Evolutionary conservation across 2,888 invertebrate species (phyloP), one percentile per base, ranked within the genome.

Genomic region (Drosophila tripunctata): DNA sequence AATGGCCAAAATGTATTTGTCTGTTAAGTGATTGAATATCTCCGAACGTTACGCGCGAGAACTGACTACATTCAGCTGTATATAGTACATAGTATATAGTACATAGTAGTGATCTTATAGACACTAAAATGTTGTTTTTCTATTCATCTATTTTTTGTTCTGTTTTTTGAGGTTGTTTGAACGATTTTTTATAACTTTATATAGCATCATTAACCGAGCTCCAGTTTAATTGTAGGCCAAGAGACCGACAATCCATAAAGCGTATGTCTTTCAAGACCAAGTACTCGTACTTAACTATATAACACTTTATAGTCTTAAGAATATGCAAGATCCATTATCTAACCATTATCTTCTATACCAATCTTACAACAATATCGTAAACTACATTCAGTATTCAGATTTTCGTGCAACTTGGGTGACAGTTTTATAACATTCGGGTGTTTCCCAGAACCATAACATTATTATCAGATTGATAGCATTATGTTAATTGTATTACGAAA

Each of bases 221-320:
- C 7, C 12, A 4, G 17, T 10, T 36, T 36, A 67, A 67, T 62
- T 61, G 40, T 52, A 19, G 71, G 47, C 67, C 54, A 72, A 63
- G 72, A 56, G 68, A 54, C 71, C 43, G 24, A 24, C 43, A 33
- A 45, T 44, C 44, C 35, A 41, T 33, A 40, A 41, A 52, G 31
- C 30, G 17, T 12, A 52, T 52, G 50, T 50, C 36, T 36, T 27
- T n/a, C n/a, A n/a, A n/a, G n/a, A n/a, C n/a, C n/a, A n/a, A 7
- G 1, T 10, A 38, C 19, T 14, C 1, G 3, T 15, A 17, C n/a
- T n/a, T n/a, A n/a, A n/a, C n/a, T 15, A 8, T 27, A 14, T 27
- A 27, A n/a, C n/a, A 38, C 15, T 22, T 35, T 22, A 17, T 24
- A 36, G 24, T 15, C 35, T 27, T 12, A 36, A 50, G 36, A 50